Percentiles rank a stretch among this genome's conserved stretches.
phyloP scores from a whole-genome alignment of 2,888 invertebrate genomes.

The Hydroisotoma schaefferi region DNA sequence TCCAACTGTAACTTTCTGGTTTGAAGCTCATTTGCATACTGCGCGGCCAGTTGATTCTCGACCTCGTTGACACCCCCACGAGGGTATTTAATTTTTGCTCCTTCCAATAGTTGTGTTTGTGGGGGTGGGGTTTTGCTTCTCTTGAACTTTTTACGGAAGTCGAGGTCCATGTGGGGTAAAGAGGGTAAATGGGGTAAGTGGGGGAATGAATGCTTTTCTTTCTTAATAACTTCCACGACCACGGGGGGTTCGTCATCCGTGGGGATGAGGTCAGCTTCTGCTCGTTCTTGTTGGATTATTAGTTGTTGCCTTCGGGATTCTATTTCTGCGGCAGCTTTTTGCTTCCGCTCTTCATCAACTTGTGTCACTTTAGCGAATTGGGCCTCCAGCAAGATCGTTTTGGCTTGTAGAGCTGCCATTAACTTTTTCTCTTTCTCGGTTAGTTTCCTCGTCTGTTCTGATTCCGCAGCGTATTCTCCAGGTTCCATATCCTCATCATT shows the following conservation, averaged over 20 bases:
- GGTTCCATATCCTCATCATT: slow-evolving; percentile 18
- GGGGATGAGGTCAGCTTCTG: too few species aligned
- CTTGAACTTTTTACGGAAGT: slow-evolving; percentile 49
- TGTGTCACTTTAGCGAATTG: too few species aligned
- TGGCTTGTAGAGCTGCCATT: too few species aligned
- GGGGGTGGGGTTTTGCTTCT: slow-evolving; percentile 56
- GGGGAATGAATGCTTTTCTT: too few species aligned
- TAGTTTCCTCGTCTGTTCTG: slow-evolving; percentile 28
- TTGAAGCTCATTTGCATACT: slow-evolving; percentile 28
- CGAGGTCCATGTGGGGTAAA: slow-evolving; percentile 27
- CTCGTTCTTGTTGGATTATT: too few species aligned
- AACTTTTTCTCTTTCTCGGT: slow-evolving; percentile 53
- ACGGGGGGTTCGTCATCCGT: too few species aligned
- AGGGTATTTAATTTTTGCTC: slow-evolving; percentile 58
- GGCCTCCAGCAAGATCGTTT: too few species aligned
- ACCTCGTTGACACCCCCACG: too few species aligned
- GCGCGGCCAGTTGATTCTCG: slow-evolving; percentile 32
- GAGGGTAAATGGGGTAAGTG: slow-evolving; percentile 16
- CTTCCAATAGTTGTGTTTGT: slow-evolving; percentile 60
- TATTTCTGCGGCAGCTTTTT: too few species aligned
- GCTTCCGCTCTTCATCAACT: not conserved
- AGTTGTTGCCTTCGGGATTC: too few species aligned
- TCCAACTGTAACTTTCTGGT: not conserved
- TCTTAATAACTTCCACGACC: too few species aligned
- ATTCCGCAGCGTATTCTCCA: slow-evolving; percentile 21